These are phyloP conservation scores for Astyanax mexicanus DNA, from an alignment of 2,797 vertebrate genomes.

Conservation along the genomic window DNA sequence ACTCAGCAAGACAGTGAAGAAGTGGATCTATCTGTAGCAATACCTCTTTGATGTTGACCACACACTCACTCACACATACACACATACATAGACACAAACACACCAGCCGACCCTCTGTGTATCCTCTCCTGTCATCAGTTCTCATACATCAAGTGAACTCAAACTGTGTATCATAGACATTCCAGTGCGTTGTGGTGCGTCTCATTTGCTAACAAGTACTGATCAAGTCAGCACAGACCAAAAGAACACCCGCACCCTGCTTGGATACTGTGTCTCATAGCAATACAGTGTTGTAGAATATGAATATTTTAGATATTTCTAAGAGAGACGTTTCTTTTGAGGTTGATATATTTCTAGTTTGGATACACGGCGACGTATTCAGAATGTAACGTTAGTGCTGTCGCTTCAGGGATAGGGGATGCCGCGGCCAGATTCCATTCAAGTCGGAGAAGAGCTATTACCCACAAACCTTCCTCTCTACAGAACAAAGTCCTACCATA, in stretches of 20 bases:
- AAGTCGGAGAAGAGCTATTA: slow-evolving; percentile 44
- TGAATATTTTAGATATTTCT: slow-evolving; percentile 72
- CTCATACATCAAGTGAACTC: slow-evolving; percentile 56
- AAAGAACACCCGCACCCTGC: slow-evolving; percentile 73
- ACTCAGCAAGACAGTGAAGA: slow-evolving; percentile 33
- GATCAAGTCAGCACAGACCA: slow-evolving; percentile 79
- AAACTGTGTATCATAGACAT: slow-evolving; percentile 59
- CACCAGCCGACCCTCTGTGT: slow-evolving; percentile 40
- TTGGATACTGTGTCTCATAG: slow-evolving; percentile 75
- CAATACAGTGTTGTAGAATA: slow-evolving; percentile 67
- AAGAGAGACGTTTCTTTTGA: slow-evolving; percentile 74
- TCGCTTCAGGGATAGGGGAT: slow-evolving; percentile 58
- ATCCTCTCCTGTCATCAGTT: slow-evolving; percentile 45
- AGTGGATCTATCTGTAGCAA: slow-evolving; percentile 59
- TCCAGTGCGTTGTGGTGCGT: slow-evolving; percentile 68
- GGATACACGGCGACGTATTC: slow-evolving; percentile 57
- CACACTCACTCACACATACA: slow-evolving; percentile 24
- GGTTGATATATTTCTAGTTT: slow-evolving; percentile 67
- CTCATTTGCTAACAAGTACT: slow-evolving; percentile 63
- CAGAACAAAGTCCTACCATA: slow-evolving; percentile 37
- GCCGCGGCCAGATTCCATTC: slow-evolving; percentile 7
- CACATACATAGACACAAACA: too few species aligned
- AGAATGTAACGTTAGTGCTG: slow-evolving; percentile 60
- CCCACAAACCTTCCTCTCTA: slow-evolving; percentile 35
- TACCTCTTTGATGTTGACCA: slow-evolving; percentile 57